Base-by-base conservation (phyloP, 2,888 invertebrate species). In the Proisotoma minuta region DNA sequence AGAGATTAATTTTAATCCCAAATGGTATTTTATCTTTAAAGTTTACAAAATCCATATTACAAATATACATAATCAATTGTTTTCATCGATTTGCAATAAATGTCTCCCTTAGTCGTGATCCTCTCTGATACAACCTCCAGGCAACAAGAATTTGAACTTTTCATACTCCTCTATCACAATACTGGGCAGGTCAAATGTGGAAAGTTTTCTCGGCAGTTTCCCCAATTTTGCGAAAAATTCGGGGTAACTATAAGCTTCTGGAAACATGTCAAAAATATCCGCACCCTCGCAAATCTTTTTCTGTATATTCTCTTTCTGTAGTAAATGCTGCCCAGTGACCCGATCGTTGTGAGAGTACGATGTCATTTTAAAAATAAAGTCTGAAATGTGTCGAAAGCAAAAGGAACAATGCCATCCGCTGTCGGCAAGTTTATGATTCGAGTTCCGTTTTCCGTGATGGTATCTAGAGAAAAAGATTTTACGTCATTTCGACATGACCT, bases 321-420 rank as follows among this genome's bases (percentile, higher is more conserved):
- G 43, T 20, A 68, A 40, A 5, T 52, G 23, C 1, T 20, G 22
- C n/a, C 15, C 34, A 0, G 66, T 68, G 3, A 68, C 60, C 20
- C 58, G 27, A 50, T 68, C 68, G 48, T 28, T 57, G 23, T 68
- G 68, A n/a, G 68, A 68, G 50, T 65, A 68, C 1, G 66, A 53
- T 1, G 57, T 61, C 65, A 68, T 68, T 29, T 68, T 68, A 51
- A 68, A 68, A 0, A 65, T 28, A 59, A 68, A 68, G 2, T 68
- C 59, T 3, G 60, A 56, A 12, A 68, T 40, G n/a, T 60, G n/a
- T 12, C 65, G 48, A 34, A 68, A 68, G 26, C 68, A 68, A 40
- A 68, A 68, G 3, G 65, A 65, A 51, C 68, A 68, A 28, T 68
- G 68, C 68, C 68, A 68, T 12, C 68, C 68, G 1, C 65, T 43